These are phyloP conservation scores for Rhynchophorus ferrugineus DNA, from an alignment of 1,140 invertebrate genomes.

Conservation along the genomic window DNA sequence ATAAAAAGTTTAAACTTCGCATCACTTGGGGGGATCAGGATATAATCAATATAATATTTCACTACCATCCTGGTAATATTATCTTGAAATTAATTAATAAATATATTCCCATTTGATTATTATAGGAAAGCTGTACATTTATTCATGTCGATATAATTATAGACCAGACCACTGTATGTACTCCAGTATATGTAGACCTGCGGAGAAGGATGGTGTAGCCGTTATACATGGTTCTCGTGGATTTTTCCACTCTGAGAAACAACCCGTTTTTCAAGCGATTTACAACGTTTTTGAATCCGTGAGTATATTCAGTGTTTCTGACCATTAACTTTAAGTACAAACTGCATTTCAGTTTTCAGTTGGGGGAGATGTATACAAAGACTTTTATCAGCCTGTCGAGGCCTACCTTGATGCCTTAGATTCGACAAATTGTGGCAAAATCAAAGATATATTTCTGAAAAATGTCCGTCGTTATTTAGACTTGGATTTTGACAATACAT, in stretches of 20 bases:
- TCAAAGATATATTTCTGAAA: constrained; percentile 43
- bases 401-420: constrained; percentile 39
- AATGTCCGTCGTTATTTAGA: constrained; percentile 39
- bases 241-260: constrained; percentile 76
- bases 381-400: constrained; percentile 43
- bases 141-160: constrained; percentile 86
- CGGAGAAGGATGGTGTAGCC: constrained; percentile 66
- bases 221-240: constrained; percentile 85
- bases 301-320: constrained; percentile 12
- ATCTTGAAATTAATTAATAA: neutral
- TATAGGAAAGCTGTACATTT: constrained; percentile 67
- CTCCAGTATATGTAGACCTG: constrained; percentile 71
- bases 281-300: constrained; percentile 64
- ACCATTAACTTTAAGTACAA: constrained; percentile 9
- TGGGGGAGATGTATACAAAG: constrained; percentile 41
- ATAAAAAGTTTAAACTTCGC: constrained; percentile 75
- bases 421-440: constrained; percentile 46
- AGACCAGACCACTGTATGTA: constrained; percentile 94
- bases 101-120: constrained; percentile 2
- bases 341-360: constrained; percentile 43
- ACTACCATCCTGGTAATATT: constrained; percentile 69
- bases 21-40: constrained; percentile 98
- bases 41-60: constrained; percentile 93
- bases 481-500: constrained; percentile 22
- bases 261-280: constrained; percentile 76